Evolutionary conservation across 2,888 invertebrate genomes (phyloP).

Genomic region (Polylopha cassiicola): DNA sequence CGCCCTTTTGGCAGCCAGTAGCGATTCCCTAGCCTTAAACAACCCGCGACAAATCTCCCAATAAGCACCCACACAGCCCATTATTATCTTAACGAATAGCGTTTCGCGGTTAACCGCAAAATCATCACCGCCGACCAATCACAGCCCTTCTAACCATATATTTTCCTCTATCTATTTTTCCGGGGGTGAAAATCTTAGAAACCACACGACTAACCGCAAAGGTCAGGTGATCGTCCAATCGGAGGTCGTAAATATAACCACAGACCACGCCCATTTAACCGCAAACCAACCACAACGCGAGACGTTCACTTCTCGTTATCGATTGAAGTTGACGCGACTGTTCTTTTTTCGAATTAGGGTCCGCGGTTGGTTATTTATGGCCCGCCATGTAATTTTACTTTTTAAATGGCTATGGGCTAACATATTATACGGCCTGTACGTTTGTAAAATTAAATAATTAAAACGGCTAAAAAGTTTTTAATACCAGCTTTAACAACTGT

Average conservation of each 20-base stretch:
- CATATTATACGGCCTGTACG: constrained; percentile 4
- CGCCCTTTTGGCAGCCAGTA: constrained; percentile 16
- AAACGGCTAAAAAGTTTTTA: constrained; percentile 11
- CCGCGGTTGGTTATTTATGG: constrained; percentile 39
- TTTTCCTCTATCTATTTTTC: constrained; percentile 74
- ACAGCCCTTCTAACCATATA: constrained; percentile 50
- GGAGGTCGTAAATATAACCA: constrained; percentile 76
- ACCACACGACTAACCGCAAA: constrained; percentile 79
- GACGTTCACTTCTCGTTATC: constrained; percentile 66
- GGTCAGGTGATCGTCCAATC: constrained; percentile 79
- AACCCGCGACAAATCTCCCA: constrained; percentile 58
- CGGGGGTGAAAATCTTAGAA: constrained; percentile 76
- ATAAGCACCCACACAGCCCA: constrained; percentile 48
- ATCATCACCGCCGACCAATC: constrained; percentile 64
- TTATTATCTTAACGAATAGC: constrained; percentile 74
- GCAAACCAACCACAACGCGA: constrained; percentile 79
- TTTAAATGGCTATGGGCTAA: constrained; percentile 24
- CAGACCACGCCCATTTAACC: constrained; percentile 81
- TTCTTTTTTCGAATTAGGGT: constrained; percentile 57
- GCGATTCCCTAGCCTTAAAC: constrained; percentile 34
- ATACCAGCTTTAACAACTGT: background rate
- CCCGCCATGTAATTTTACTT: constrained; percentile 30
- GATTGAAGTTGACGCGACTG: constrained; percentile 52
- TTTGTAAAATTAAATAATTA: background rate
- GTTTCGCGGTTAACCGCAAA: constrained; percentile 72